phyloP scores from a whole-genome alignment of 2,113 vertebrate species.

The Oostethus manadensis region DNA sequence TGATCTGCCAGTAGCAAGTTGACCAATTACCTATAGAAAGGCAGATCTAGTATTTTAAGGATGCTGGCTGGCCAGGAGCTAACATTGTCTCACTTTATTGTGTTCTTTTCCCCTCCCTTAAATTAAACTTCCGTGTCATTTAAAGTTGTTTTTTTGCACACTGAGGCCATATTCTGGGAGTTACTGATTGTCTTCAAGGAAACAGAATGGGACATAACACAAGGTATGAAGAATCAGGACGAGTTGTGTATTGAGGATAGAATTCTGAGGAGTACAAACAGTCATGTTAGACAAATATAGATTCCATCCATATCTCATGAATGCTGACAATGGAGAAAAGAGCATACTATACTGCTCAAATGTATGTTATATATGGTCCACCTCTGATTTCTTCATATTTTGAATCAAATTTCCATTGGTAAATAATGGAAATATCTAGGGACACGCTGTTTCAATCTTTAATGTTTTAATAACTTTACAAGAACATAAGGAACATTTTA shows the following conservation, averaged over 20 bases:
- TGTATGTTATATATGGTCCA: no score
- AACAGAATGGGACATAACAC: not conserved
- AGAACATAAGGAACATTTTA: no score
- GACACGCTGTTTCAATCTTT: no score
- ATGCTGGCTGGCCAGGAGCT: not conserved
- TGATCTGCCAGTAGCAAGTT: conserved; percentile 33
- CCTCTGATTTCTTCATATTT: no score
- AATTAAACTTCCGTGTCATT: not conserved
- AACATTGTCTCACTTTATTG: conserved; percentile 23
- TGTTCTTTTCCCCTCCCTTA: not conserved
- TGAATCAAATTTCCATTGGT: no score
- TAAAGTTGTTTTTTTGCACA: conserved; percentile 2
- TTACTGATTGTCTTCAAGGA: not conserved
- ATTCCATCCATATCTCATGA: no score
- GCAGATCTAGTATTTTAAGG: conserved; percentile 24
- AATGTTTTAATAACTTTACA: no score
- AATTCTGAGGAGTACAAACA: not conserved
- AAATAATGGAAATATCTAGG: no score
- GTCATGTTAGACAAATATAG: no score
- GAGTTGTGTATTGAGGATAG: no score
- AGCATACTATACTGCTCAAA: no score
- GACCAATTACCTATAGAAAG: conserved; percentile 50
- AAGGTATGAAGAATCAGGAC: not conserved
- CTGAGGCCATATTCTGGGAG: not conserved
- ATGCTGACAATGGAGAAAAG: no score